Conservation (phyloP, 2,888 invertebrate genomes). For the Helobdella robusta region DNA sequence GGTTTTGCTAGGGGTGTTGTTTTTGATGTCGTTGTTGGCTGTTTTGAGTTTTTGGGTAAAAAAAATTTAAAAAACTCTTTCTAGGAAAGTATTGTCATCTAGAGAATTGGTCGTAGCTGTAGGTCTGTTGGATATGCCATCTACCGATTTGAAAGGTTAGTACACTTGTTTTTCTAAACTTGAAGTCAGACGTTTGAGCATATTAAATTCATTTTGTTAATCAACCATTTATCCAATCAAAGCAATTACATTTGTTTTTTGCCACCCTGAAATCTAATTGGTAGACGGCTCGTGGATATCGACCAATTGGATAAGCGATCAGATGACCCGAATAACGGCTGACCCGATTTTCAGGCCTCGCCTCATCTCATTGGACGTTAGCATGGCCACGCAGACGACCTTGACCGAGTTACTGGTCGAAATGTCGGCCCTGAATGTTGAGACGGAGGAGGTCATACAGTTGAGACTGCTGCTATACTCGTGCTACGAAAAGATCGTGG, state of each 20-base stretch:
- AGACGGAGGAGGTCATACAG: slow-evolving; percentile 6
- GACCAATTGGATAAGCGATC: neutral
- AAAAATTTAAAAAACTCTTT: neutral
- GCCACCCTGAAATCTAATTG: neutral
- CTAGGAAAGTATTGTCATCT: slow-evolving; percentile 10
- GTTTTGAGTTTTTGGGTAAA: neutral
- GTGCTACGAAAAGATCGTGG: slow-evolving; percentile 23
- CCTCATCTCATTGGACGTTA: slow-evolving; percentile 13
- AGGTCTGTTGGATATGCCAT: slow-evolving; percentile 15
- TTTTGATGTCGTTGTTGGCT: neutral
- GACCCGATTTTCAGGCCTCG: slow-evolving; percentile 18
- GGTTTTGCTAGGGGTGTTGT: neutral
- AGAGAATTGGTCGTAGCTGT: slow-evolving; percentile 22
- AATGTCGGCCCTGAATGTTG: slow-evolving; percentile 20
- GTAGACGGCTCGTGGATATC: neutral
- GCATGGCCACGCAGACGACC: slow-evolving; percentile 5
- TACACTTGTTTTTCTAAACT: neutral
- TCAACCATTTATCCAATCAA: neutral
- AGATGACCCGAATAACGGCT: neutral
- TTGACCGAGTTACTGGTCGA: slow-evolving; percentile 21
- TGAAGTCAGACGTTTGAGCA: neutral
- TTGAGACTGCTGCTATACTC: slow-evolving; percentile 17
- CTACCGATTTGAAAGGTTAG: slow-evolving; percentile 4
- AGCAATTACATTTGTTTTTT: neutral
- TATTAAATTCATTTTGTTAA: neutral